Evolutionary conservation across 2,888 invertebrate genomes (phyloP), one percentile per base, ranked within the genome.

Genomic region (Chrysolina oricalcia): DNA sequence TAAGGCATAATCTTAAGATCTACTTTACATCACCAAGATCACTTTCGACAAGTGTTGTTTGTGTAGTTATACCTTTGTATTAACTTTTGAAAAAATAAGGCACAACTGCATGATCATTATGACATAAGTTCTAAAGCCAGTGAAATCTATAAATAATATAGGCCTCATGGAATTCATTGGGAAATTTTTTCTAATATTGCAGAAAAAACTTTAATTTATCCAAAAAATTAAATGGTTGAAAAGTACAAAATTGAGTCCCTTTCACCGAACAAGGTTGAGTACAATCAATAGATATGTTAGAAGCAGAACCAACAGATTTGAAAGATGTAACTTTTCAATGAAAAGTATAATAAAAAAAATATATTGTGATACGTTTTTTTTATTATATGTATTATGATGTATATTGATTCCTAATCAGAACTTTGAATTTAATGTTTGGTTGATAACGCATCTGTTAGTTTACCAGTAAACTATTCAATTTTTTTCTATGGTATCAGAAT

Each of bases 1-100:
- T 82, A 82, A 84, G 82, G 82, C 84, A 81, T 80, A 80, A 79
- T 79, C 76, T 79, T 81, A 81, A 74, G 62, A 72, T 79, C 80
- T 80, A 82, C 74, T 77, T 76, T 75, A 78, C 73, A 77, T 81
- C 80, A 80, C 80, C 80, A 74, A 73, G 70, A 78, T 79, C 79
- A 77, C 79, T 77, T 43, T 73, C 64, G 70, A 64, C 72, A 76
- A 73, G 66, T 64, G 71, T 73, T 73, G 73, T 23, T 73, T 73
- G 73, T 23, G 77, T 74, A 79, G 76, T 76, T 70, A 70, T 81
- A 81, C 80, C 80, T 79, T 76, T 78, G 78, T 78, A 81, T 68
- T 68, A 80, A 80, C 75, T 73, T 80, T 66, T 74, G 76, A 77
- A 75, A 75, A 82, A 72, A 78, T 83, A 83, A 83, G 83, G 83